These are phyloP conservation scores for Struthidea cinerea DNA, from an alignment of 2,113 vertebrate genomes.

Conservation along the genomic window DNA sequence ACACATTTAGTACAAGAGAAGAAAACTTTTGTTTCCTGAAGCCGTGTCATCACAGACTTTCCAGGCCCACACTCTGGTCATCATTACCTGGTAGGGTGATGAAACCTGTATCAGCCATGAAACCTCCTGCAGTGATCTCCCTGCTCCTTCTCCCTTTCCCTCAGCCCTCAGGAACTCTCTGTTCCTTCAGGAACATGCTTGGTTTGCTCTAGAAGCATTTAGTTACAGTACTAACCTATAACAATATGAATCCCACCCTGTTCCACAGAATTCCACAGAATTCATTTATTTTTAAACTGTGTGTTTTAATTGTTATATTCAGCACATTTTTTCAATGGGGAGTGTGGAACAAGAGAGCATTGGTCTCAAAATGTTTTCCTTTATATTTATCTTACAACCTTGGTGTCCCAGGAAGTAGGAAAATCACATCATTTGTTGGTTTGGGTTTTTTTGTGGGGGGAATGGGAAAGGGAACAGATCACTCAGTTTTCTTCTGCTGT, in stretches of 20 bases:
- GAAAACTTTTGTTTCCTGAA: not conserved
- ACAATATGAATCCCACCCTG: not conserved
- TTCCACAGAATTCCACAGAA: not conserved
- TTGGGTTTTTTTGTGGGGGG: not conserved
- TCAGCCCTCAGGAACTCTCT: not conserved
- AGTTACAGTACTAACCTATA: not conserved
- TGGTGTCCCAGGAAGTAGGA: not conserved
- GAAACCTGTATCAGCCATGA: not conserved
- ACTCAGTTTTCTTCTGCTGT: not conserved
- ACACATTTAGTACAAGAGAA: not conserved
- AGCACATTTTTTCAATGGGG: fast-evolving
- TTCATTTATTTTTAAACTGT: not conserved
- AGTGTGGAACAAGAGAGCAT: not conserved
- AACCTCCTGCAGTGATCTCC: not conserved
- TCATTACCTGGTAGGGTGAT: not conserved
- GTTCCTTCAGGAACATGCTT: not conserved
- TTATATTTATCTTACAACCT: not conserved
- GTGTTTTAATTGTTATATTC: not conserved
- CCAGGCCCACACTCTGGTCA: not conserved
- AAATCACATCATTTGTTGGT: not conserved
- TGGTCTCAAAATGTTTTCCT: not conserved
- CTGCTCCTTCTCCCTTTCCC: not conserved
- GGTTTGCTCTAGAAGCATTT: not conserved
- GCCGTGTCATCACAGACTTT: not conserved
- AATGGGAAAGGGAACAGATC: not conserved